Percentiles rank a stretch among this genome's conserved stretches.
These are phyloP conservation scores for Ornithorhynchus anatinus DNA, from an alignment of 2,113 vertebrate genomes.

Conservation along the genomic window DNA sequence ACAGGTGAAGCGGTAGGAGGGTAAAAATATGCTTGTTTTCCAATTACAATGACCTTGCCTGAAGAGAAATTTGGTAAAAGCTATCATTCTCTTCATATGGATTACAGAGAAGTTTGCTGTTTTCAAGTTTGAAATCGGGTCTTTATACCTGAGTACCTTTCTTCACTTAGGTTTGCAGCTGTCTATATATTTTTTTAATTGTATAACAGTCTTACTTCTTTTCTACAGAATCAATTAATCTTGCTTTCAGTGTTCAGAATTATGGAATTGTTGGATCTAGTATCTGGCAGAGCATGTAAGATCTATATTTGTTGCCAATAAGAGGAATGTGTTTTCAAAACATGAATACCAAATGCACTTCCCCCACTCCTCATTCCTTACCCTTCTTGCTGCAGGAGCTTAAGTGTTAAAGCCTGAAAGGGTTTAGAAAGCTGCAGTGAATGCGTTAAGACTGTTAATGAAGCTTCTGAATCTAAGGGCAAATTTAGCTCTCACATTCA, in stretches of 20 bases:
- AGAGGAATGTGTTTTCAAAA: constrained; percentile 37
- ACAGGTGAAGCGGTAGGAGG: too few relatives aligned
- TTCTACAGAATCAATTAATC: constrained; percentile 2
- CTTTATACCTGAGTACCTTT: background rate
- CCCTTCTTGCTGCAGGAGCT: constrained; percentile 35
- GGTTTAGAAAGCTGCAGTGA: constrained; percentile 71
- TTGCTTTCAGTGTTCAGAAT: background rate
- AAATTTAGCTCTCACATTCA: constrained; percentile 79
- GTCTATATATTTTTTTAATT: background rate
- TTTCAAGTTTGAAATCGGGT: background rate
- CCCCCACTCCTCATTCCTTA: constrained; percentile 37
- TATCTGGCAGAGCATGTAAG: constrained; percentile 8
- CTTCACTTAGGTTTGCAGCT: constrained; percentile 8
- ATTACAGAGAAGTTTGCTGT: too few relatives aligned
- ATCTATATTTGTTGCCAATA: constrained; percentile 30
- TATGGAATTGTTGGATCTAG: constrained; percentile 8
- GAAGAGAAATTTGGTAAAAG: too few relatives aligned
- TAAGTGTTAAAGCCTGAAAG: constrained; percentile 78
- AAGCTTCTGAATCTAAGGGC: constrained; percentile 77
- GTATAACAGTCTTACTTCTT: constrained; percentile 14
- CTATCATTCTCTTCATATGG: too few relatives aligned
- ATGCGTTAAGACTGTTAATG: constrained; percentile 84
- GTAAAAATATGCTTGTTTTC: too few relatives aligned
- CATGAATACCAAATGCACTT: constrained; percentile 31
- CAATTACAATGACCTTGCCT: too few relatives aligned